A percentile compares a stretch with the other conserved stretches of the same genome.
These are phyloP conservation scores for Sphenopsis melanotis DNA, from an alignment of 2,797 vertebrate genomes.

Conservation along the genomic window DNA sequence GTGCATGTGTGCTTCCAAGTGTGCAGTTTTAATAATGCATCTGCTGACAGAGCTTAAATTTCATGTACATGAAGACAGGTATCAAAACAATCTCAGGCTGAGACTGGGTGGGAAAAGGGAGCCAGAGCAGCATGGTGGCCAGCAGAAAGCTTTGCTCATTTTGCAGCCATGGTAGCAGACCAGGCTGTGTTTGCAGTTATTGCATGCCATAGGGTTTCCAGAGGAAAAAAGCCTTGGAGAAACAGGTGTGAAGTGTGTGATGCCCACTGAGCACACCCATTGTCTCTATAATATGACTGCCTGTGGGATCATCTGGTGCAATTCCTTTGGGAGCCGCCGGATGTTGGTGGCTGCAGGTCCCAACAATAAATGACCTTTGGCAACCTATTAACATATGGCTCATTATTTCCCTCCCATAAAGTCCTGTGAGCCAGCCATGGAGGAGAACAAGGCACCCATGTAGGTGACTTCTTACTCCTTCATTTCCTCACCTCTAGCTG, in stretches of 20 bases:
- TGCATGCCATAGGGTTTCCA: background rate
- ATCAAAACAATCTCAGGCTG: background rate
- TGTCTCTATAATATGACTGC: constrained; percentile 27
- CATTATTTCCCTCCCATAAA: background rate
- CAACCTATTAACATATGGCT: background rate
- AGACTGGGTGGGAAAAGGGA: background rate
- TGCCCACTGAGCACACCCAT: background rate
- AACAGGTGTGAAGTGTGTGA: background rate
- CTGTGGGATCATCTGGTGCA: background rate
- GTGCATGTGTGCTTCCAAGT: constrained; percentile 8
- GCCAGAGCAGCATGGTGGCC: background rate
- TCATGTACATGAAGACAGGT: constrained; percentile 20
- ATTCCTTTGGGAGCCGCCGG: background rate
- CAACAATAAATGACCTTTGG: background rate
- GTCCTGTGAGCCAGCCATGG: background rate
- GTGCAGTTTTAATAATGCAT: constrained; percentile 38
- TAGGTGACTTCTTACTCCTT: background rate
- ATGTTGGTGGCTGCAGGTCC: background rate
- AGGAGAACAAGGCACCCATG: background rate
- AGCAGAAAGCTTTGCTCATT: constrained; percentile 17
- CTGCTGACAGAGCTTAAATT: constrained; percentile 2
- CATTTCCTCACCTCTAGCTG: background rate
- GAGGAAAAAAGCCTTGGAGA: background rate
- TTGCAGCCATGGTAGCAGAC: background rate
- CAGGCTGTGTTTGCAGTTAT: background rate